These are phyloP conservation scores for Ophonus ardosiacus DNA, from an alignment of 2,888 invertebrate species.

Conservation along the genomic window DNA sequence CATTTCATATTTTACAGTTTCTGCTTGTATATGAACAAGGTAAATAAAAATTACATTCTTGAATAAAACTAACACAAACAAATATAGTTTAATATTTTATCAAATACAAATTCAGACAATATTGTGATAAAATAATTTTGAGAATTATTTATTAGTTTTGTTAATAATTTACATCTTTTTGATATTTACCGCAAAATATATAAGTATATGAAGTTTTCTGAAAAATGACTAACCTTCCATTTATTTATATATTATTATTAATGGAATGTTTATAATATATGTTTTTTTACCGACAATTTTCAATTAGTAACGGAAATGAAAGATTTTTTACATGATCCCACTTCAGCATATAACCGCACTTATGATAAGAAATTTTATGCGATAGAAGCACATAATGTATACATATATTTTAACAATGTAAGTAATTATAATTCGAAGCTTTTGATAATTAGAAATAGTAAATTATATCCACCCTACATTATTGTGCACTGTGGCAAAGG, in stretches of 20 bases:
- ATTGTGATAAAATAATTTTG: not conserved
- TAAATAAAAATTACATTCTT: constrained; percentile 4
- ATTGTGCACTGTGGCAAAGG: constrained; percentile 3
- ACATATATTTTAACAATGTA: not conserved
- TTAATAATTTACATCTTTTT: not conserved
- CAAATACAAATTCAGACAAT: not conserved
- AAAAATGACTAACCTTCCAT: not conserved
- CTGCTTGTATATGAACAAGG: not conserved
- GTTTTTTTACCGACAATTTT: constrained; percentile 18
- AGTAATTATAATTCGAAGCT: not conserved
- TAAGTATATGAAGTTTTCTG: not conserved
- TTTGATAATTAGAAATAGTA: not conserved
- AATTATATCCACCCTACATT: not conserved
- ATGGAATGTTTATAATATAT: not conserved
- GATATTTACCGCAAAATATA: not conserved
- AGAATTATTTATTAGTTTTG: not conserved
- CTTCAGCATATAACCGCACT: not conserved
- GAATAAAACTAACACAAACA: too few relatives aligned
- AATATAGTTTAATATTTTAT: not conserved
- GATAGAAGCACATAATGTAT: not conserved
- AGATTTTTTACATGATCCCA: constrained; percentile 2
- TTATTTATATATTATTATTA: not conserved
- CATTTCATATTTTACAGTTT: not conserved
- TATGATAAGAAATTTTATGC: constrained; percentile 7
- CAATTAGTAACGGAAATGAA: constrained; percentile 34